Evolutionary conservation across 37 sponge, comb jelly and placozoan species (phyloP), one percentile per base, ranked within the genome.

Genomic region (Agelas oroides): DNA sequence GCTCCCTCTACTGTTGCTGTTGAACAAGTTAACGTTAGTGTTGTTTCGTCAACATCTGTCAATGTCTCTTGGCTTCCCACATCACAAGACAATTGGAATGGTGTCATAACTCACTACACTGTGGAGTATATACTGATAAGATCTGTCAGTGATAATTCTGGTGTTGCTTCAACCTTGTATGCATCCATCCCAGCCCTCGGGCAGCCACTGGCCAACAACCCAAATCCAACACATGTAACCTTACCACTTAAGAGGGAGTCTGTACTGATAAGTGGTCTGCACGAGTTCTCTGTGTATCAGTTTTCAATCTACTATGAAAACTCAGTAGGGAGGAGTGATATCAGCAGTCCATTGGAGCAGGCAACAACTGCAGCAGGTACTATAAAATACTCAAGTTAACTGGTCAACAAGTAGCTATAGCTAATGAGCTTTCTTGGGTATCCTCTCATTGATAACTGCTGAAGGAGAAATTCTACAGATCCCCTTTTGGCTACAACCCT

Each of bases 1-100:
- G 88, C 74, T 20, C 81, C 77, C 20, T 68, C 60, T 58, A n/a
- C 27, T 33, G n/a, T n/a, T n/a, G 1, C 82, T 21, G 82, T 76
- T 14, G 55, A 56, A 28, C 74, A 73, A 56, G n/a, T 88, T 5
- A 66, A 33, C 36, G 41, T 69, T 5, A 20, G 63, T 24, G 54
- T 33, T 36, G 5, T 54, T 28, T 71, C 72, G 2, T n/a, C 53
- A 8, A 68, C 41, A 23, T 46, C 81, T 68, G 58, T 80, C 20
- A 68, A 12, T 21, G 52, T 80, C 57, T 40, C 70, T 21, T 80
- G 81, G 81, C 27, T 53, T 33, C 81, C 81, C 52, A 60, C 81
- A 34, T 54, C 32, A 8, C 34, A 39, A 24, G 36, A 67, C 54
- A 32, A 64, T 23, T 67, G 70, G 66, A 80, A 80, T 68, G 81